Evolutionary conservation across 2,797 vertebrate genomes (phyloP).

Genomic region (Chloroceryle amazona): DNA sequence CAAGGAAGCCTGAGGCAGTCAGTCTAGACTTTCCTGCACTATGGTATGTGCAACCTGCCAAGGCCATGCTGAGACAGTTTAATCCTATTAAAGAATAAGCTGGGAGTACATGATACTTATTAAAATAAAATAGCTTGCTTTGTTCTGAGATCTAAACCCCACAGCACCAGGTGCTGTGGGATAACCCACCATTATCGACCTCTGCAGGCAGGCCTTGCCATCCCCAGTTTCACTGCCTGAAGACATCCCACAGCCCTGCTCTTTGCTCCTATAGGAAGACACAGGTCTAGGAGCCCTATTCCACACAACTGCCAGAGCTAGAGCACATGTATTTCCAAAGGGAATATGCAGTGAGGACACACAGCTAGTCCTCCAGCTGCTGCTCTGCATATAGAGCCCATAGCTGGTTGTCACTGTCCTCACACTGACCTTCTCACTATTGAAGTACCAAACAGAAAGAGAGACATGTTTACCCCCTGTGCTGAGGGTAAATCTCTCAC

Average conservation of each 20-base stretch:
- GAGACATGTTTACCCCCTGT: fast-evolving
- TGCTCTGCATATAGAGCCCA: not conserved
- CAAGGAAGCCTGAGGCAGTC: not conserved
- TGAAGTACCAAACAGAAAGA: not conserved
- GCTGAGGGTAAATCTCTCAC: not conserved
- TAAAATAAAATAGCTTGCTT: not conserved
- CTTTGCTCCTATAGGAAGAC: not conserved
- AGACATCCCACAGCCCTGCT: not conserved
- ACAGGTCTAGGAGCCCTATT: not conserved
- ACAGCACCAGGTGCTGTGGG: not conserved
- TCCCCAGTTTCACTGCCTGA: not conserved
- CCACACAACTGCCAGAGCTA: not conserved
- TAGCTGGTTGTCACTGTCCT: not conserved
- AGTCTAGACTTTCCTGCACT: not conserved
- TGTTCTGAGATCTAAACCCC: not conserved
- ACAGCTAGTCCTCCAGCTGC: not conserved
- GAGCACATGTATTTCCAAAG: not conserved
- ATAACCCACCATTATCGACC: not conserved
- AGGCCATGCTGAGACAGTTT: not conserved
- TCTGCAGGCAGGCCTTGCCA: not conserved
- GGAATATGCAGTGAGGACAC: not conserved
- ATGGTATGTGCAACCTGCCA: not conserved
- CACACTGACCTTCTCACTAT: not conserved
- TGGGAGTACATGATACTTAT: not conserved
- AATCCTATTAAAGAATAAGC: constrained; percentile 46